phyloP scores from a whole-genome alignment of 2,113 vertebrate genomes.

The Rana temporaria region DNA sequence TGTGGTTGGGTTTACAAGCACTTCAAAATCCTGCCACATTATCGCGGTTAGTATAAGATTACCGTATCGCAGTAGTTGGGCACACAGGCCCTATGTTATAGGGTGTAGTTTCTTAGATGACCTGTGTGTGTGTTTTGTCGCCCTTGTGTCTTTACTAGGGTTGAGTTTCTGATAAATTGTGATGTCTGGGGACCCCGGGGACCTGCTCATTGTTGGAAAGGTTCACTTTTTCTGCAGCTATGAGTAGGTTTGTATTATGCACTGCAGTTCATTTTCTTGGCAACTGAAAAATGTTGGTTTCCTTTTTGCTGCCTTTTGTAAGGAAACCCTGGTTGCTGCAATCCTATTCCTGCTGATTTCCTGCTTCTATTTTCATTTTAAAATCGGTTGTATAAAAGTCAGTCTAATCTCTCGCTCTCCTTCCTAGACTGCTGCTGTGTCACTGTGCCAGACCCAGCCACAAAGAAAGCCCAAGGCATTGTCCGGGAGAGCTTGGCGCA shows the following conservation, averaged over 20 bases:
- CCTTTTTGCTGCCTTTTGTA: background rate
- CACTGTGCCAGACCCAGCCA: background rate
- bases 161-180: no score
- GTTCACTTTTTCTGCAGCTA: background rate
- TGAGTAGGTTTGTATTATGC: background rate
- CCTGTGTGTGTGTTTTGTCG: no score
- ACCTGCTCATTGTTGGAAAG: no score
- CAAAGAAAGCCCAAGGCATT: background rate
- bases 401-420: background rate
- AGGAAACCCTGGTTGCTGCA: background rate
- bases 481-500: background rate
- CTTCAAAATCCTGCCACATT: no score
- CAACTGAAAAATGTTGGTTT: background rate
- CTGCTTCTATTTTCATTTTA: conserved; percentile 12
- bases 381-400: background rate
- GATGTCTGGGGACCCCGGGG: no score
- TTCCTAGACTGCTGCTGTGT: background rate
- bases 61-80: no score
- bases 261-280: background rate
- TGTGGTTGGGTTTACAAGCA: no score
- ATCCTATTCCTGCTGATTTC: conserved; percentile 22
- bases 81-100: no score
- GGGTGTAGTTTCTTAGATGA: no score
- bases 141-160: no score
- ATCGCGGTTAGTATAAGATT: no score